A percentile compares a stretch with the other conserved stretches of the same genome.
Evolutionary conservation across 1,140 invertebrate species (phyloP).

Genomic region (Galleria mellonella): DNA sequence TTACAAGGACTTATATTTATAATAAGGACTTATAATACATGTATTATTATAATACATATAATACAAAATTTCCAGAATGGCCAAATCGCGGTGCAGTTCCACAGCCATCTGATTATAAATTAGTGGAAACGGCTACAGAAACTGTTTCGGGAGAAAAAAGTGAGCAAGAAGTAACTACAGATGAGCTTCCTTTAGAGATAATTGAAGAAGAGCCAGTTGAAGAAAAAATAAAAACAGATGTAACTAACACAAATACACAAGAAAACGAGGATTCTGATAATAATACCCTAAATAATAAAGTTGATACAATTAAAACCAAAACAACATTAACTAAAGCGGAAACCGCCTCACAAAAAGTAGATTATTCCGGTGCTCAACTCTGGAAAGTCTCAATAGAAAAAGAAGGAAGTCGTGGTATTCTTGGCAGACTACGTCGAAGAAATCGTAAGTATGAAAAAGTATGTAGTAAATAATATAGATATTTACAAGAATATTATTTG

Average conservation of each 20-base stretch:
- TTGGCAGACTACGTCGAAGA: constrained; percentile 41
- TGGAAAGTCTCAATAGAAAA: constrained; percentile 73
- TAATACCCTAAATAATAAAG: constrained; percentile 1
- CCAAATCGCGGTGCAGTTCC: constrained; percentile 40
- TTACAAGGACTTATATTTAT: too few relatives aligned
- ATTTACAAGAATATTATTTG: neutral
- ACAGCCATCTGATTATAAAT: constrained; percentile 28
- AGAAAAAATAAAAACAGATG: neutral
- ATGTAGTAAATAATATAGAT: too few relatives aligned
- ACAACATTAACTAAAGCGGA: constrained; percentile 10
- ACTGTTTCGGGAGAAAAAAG: neutral
- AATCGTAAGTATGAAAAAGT: constrained; percentile 48
- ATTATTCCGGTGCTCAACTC: constrained; percentile 75
- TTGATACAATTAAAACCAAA: constrained; percentile 7
- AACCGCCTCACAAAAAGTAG: constrained; percentile 44
- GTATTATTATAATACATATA: neutral
- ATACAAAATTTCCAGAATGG: constrained; percentile 38
- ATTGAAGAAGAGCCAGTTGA: constrained; percentile 9
- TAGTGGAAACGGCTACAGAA: neutral
- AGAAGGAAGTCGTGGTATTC: constrained; percentile 34
- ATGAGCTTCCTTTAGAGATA: neutral
- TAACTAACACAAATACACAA: too few relatives aligned
- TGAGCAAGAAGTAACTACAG: neutral
- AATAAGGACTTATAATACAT: too few relatives aligned
- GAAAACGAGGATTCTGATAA: constrained; percentile 8